Evolutionary conservation across 2,888 invertebrate genomes (phyloP).

Genomic region (Drosophila neonasuta): DNA sequence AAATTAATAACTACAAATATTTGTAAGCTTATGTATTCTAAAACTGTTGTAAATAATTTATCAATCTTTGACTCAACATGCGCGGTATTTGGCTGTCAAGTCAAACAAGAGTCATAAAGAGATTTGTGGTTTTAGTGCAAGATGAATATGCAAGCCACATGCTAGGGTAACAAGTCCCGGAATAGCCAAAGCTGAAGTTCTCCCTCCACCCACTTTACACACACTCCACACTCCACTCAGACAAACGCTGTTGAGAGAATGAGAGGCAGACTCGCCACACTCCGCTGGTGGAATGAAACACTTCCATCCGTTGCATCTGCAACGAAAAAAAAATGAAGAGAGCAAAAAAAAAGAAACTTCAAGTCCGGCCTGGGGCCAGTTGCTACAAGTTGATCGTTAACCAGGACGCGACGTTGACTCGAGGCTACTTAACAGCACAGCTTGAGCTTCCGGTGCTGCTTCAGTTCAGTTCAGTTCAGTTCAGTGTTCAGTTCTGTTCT

Average conservation of each 20-base stretch:
- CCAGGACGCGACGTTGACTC: slow-evolving; percentile 49
- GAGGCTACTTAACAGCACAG: slow-evolving; percentile 70
- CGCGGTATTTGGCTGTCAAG: background rate
- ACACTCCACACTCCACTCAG: too few species aligned
- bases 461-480: slow-evolving; percentile 2
- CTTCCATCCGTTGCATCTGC: slow-evolving; percentile 53
- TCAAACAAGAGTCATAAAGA: slow-evolving; percentile 25
- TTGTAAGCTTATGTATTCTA: too few species aligned
- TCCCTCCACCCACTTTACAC: background rate
- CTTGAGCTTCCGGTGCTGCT: slow-evolving; percentile 63
- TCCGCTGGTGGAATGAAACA: slow-evolving; percentile 35
- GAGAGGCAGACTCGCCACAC: background rate
- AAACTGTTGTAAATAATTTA: too few species aligned
- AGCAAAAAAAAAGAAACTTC: slow-evolving; percentile 13
- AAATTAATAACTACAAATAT: too few species aligned
- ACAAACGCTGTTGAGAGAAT: background rate
- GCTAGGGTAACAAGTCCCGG: slow-evolving; percentile 20
- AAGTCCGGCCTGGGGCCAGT: slow-evolving; percentile 55
- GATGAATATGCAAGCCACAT: slow-evolving; percentile 40
- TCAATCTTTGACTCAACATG: too few species aligned
- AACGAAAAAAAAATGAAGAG: slow-evolving; percentile 4
- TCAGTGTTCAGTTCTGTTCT: slow-evolving; percentile 6
- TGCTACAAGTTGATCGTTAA: slow-evolving; percentile 63
- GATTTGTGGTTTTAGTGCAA: slow-evolving; percentile 10
- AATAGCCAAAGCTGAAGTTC: slow-evolving; percentile 14